phyloP scores from a whole-genome alignment of 1,140 invertebrate genomes.

The Zaprionus camerounensis region DNA sequence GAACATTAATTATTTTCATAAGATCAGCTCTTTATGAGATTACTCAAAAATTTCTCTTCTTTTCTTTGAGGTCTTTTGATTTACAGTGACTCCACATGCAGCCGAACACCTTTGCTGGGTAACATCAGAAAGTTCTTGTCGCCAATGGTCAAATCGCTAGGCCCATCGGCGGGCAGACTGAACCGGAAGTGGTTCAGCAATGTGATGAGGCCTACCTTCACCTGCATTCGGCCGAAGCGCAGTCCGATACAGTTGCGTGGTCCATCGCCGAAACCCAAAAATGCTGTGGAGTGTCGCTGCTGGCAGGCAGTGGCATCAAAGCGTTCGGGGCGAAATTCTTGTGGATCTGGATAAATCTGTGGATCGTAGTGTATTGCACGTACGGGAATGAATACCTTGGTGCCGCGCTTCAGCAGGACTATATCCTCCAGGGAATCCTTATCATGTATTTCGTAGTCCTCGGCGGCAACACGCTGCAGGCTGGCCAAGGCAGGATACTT shows the following conservation, averaged over 20 bases:
- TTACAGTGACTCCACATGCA: slow-evolving; percentile 35
- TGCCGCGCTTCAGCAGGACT: slow-evolving; percentile 84
- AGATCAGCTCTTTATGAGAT: neutral
- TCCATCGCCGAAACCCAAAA: slow-evolving; percentile 90
- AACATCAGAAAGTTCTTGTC: slow-evolving; percentile 72
- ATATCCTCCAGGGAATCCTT: slow-evolving; percentile 15
- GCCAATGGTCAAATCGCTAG: slow-evolving; percentile 66
- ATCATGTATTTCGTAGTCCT: slow-evolving; percentile 84
- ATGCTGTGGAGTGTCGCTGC: slow-evolving; percentile 73
- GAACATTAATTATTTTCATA: no score
- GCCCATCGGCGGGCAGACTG: slow-evolving; percentile 11
- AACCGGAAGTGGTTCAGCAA: slow-evolving; percentile 75
- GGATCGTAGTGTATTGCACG: slow-evolving; percentile 51
- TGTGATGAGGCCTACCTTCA: slow-evolving; percentile 58
- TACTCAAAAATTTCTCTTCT: no score
- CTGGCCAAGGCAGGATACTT: slow-evolving; percentile 85
- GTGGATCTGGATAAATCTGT: slow-evolving; percentile 45
- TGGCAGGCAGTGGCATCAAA: slow-evolving; percentile 22
- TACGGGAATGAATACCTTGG: slow-evolving; percentile 71
- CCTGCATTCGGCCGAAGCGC: slow-evolving; percentile 66
- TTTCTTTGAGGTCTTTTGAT: no score
- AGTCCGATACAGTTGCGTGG: slow-evolving; percentile 87
- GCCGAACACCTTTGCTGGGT: slow-evolving; percentile 57
- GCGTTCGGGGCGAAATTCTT: slow-evolving; percentile 43
- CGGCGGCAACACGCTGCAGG: slow-evolving; percentile 84